Evolutionary conservation across 1,140 invertebrate genomes (phyloP).

Genomic region (Caenorhabditis remanei): DNA sequence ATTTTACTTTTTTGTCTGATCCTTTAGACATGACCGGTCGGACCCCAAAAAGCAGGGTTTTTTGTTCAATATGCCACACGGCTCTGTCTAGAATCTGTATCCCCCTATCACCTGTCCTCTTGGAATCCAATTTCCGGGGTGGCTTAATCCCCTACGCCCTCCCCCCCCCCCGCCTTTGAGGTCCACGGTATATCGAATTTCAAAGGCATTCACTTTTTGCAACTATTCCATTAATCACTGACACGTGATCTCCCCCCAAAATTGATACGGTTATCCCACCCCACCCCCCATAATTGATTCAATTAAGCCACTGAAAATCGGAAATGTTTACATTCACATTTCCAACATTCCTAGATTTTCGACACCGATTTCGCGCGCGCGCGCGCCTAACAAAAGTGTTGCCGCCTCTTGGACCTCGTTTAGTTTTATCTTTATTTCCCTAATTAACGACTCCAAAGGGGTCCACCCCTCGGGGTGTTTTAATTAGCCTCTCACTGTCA

Average conservation of each 20-base stretch:
- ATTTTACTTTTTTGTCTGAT: too few species aligned
- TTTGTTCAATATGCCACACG: too few species aligned
- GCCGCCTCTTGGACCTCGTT: constrained; percentile 46
- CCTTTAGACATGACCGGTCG: too few species aligned
- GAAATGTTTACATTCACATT: constrained; percentile 8
- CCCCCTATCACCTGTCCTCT: constrained; percentile 35
- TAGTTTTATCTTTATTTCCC: constrained; percentile 55
- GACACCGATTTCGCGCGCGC: constrained; percentile 47
- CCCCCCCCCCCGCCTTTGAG: too few species aligned
- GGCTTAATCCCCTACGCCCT: too few species aligned
- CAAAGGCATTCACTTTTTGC: neutral
- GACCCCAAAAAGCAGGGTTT: too few species aligned
- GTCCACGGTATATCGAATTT: neutral
- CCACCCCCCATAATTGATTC: constrained; percentile 45
- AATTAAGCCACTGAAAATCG: constrained; percentile 53
- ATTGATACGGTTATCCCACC: constrained; percentile 43
- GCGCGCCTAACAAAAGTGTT: constrained; percentile 15
- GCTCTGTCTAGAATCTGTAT: neutral
- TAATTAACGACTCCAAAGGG: constrained; percentile 48
- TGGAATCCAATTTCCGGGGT: constrained; percentile 24
- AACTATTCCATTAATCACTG: neutral
- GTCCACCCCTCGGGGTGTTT: constrained; percentile 22
- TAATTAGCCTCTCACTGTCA: constrained; percentile 47
- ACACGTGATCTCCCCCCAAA: constrained; percentile 10
- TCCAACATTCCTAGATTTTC: constrained; percentile 29